Evolutionary conservation across 1,140 invertebrate species (phyloP).

Genomic region (Popillia japonica): DNA sequence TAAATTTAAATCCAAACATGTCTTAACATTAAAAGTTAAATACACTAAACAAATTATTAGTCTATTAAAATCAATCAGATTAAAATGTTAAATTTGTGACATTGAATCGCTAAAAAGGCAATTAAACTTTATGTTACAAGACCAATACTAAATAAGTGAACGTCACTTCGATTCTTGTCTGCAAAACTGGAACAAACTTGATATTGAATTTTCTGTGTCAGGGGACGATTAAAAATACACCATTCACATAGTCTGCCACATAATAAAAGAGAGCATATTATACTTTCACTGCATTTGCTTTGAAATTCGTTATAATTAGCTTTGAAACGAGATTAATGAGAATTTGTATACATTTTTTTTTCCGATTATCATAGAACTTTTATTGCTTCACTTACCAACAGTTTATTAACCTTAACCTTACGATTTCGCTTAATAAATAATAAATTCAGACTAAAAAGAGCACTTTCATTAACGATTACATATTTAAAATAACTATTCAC

Average conservation of each 20-base stretch:
- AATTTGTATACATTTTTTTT: neutral
- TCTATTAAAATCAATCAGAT: too few relatives aligned
- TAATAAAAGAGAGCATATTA: neutral
- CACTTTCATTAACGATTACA: neutral
- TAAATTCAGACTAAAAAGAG: too few relatives aligned
- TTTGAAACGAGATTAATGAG: conserved; percentile 11
- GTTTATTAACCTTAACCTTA: neutral
- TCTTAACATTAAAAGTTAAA: too few relatives aligned
- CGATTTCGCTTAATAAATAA: too few relatives aligned
- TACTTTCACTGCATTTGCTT: conserved; percentile 14
- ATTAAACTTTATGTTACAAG: too few relatives aligned
- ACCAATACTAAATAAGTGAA: too few relatives aligned
- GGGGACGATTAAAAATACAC: neutral
- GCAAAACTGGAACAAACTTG: neutral
- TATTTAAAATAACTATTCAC: neutral
- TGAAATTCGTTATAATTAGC: neutral
- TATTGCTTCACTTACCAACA: neutral
- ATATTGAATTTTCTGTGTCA: conserved; percentile 19
- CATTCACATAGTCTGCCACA: neutral
- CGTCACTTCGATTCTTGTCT: too few relatives aligned
- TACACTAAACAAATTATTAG: too few relatives aligned
- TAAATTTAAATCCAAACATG: too few relatives aligned
- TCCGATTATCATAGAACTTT: neutral
- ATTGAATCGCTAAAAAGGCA: too few relatives aligned
- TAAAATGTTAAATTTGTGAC: too few relatives aligned